Conservation (phyloP, 2,113 vertebrate species). For the Pogonocichla stellata region DNA sequence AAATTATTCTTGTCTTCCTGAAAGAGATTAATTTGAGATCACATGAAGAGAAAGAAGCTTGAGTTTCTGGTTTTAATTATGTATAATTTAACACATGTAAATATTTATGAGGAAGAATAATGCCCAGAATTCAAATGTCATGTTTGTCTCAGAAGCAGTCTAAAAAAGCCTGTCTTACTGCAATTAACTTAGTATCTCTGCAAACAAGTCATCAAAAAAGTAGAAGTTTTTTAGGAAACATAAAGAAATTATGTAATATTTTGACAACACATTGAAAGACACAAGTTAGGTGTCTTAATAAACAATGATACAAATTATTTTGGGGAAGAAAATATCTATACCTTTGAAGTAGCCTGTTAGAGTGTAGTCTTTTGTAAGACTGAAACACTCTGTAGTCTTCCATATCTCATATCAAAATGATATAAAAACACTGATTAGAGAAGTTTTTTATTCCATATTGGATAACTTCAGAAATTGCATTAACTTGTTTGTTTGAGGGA, state of each 20-base stretch:
- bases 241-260: background rate
- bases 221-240: background rate
- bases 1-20: background rate
- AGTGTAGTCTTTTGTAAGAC: background rate
- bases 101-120: background rate
- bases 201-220: background rate
- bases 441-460: background rate
- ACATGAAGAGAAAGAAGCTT: background rate
- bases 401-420: background rate
- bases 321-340: background rate
- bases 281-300: background rate
- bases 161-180: background rate
- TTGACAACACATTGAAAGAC: background rate
- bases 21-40: background rate
- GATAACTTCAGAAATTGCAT: background rate
- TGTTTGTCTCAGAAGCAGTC: background rate
- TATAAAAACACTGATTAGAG: background rate
- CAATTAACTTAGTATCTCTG: background rate
- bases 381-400: background rate
- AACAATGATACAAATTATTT: background rate
- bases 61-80: background rate
- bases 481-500: background rate
- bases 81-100: background rate
- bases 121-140: background rate
- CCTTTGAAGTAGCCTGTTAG: background rate